Evolutionary conservation across 2,797 vertebrate genomes (phyloP), one percentile per base, ranked within the genome.

Genomic region (Vipera latastei): DNA sequence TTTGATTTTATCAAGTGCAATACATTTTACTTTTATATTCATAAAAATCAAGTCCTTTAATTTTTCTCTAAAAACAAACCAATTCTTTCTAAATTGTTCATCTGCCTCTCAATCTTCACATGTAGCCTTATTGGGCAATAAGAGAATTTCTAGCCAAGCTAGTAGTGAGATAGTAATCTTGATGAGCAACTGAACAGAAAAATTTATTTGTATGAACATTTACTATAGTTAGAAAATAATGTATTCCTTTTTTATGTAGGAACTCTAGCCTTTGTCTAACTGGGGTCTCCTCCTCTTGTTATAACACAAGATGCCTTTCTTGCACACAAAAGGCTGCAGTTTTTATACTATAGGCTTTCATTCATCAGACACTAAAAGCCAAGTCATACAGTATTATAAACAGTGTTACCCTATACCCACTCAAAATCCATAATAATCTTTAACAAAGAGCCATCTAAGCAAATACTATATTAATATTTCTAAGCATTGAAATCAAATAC

Each of bases 131-230:
- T 95, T 96, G 95, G 96, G 96, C 96, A 97, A 96, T 95, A 97
- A 95, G 92, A 96, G 95, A 97, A 96, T 93, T 96, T 96, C 93
- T 95, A 96, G 97, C 97, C 96, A 97, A 97, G 95, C 94, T 96
- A 96, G 97, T 97, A 96, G 94, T 95, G 95, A 94, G 94, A 96
- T 95, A 96, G 96, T 95, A 96, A 97, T 96, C 96, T 96, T 95
- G 97, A 97, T 96, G 95, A 97, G 96, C 94, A 95, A 94, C 96
- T 96, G 96, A 97, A 97, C 96, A 96, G 93, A 96, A 95, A 97
- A 96, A 96, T 96, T 97, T 96, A 95, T 97, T 97, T 97, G 96
- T 97, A 96, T 96, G 96, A 96, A 95, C 97, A 96, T 97, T 97
- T 97, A 96, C 97, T 97, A 95, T 93, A 96, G 95, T 95, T 96